phyloP scores from a whole-genome alignment of 2,797 vertebrate species.

The Trachurus trachurus region DNA sequence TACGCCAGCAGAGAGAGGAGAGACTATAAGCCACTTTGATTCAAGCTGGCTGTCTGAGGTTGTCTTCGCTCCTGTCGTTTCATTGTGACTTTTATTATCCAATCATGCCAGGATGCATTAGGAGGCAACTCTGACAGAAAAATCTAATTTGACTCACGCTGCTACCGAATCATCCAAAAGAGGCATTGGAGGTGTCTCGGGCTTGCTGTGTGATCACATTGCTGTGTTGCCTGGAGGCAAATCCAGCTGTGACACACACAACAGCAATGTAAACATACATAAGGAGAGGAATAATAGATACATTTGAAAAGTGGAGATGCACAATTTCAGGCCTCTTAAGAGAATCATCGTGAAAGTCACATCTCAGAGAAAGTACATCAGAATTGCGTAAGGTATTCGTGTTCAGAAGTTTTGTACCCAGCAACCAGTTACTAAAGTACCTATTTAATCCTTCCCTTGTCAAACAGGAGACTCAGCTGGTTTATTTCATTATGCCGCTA shows the following conservation, averaged over 20 bases:
- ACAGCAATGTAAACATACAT: background rate
- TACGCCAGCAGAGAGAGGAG: background rate
- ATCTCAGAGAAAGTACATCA: background rate
- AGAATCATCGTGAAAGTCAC: background rate
- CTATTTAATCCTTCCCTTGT: constrained; percentile 56
- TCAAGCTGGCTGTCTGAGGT: constrained; percentile 35
- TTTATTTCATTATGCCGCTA: constrained; percentile 68
- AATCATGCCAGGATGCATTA: constrained; percentile 61
- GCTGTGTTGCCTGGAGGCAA: constrained; percentile 43
- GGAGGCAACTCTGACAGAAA: constrained; percentile 32
- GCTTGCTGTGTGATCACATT: constrained; percentile 49
- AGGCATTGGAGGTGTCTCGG: constrained; percentile 28
- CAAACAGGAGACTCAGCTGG: constrained; percentile 64
- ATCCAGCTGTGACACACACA: constrained; percentile 23
- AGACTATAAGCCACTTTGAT: constrained; percentile 34
- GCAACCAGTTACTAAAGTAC: constrained; percentile 27
- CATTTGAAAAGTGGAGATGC: background rate
- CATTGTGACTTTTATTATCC: constrained; percentile 56
- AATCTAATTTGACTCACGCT: constrained; percentile 59
- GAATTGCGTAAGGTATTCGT: background rate
- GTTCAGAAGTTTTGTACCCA: background rate
- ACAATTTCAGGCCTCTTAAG: no score
- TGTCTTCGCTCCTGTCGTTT: constrained; percentile 38
- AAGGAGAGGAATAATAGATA: constrained; percentile 5
- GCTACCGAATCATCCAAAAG: constrained; percentile 30